Evolutionary conservation across 1,140 invertebrate species (phyloP).

Genomic region (Orussus abietinus): DNA sequence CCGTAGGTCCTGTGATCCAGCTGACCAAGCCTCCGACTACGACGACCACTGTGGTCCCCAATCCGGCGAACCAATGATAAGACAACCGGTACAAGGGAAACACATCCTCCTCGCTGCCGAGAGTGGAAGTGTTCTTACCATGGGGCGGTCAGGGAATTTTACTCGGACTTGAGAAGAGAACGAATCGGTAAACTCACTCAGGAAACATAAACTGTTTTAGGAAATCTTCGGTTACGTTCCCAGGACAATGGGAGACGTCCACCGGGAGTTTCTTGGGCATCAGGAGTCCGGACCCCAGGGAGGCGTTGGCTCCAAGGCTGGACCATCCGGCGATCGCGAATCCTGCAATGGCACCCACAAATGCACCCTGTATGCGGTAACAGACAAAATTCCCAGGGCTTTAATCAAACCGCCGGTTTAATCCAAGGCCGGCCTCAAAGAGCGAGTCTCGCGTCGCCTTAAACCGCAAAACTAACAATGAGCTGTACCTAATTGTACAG

Average conservation of each 20-base stretch:
- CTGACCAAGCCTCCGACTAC: slow-evolving; percentile 65
- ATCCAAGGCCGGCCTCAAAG: neutral
- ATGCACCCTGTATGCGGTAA: slow-evolving; percentile 38
- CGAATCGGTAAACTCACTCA: slow-evolving; percentile 28
- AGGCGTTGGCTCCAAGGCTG: slow-evolving; percentile 41
- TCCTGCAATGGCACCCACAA: slow-evolving; percentile 39
- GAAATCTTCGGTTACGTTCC: slow-evolving; percentile 38
- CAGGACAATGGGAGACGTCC: slow-evolving; percentile 27
- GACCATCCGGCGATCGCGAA: slow-evolving; percentile 40
- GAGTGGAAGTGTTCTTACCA: no score
- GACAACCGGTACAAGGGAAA: slow-evolving; percentile 70
- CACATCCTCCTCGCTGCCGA: slow-evolving; percentile 50
- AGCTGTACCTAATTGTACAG: no score
- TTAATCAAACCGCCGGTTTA: slow-evolving; percentile 5
- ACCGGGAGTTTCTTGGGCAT: slow-evolving; percentile 43
- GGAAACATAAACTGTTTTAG: slow-evolving; percentile 33
- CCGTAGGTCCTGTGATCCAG: slow-evolving; percentile 62
- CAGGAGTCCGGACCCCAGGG: slow-evolving; percentile 30
- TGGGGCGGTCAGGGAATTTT: no score
- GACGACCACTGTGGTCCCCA: slow-evolving; percentile 61
- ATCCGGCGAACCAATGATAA: slow-evolving; percentile 74
- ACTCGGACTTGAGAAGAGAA: slow-evolving; percentile 1
- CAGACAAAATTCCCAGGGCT: slow-evolving; percentile 12
- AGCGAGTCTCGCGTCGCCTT: neutral
- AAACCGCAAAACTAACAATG: no score